Base-by-base conservation (phyloP, 2,888 invertebrate species). In the Chrysomela aeneicollis region DNA sequence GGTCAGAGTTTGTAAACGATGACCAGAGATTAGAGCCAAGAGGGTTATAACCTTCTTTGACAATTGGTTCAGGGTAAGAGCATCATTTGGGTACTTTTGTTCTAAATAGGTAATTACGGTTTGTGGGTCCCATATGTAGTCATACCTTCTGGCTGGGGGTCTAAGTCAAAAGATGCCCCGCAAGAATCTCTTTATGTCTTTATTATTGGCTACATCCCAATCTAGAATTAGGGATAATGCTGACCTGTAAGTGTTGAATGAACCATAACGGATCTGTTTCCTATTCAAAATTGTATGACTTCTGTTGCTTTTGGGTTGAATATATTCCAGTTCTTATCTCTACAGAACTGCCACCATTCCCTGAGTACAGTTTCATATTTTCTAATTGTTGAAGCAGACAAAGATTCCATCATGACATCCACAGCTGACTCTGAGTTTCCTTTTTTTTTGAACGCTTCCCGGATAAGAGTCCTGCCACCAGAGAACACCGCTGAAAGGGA, bases 121-220 rank as follows among this genome's bases (percentile, higher is more conserved):
- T 18, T 49, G 18, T 18, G 49, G 49, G 4, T 49, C 18, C 49
- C 49, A 21, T 15, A 49, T 49, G 49, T 19, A 49, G 21, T 49
- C 18, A 18, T 49, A 49, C 18, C 15, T 21, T 18, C 19, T 49
- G 15, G 12, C 21, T 4, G 10, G 49, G 6, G 49, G 19, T 18
- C 49, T 8, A 15, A 49, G 49, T 18, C 49, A 17, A 10, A 49
- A 18, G 18, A 49, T 49, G 4, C 6, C 18, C 18, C 21, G 15
- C 10, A 18, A 17, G 10, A 49, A 49, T 18, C 17, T 49, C 21
- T 49, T 49, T 18, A 49, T 49, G 18, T 49, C 21, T 21, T 19
- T 12, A 18, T 21, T 49, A 18, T 21, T 18, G 18, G 10, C 49
- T 17, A 49, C 10, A 19, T 49, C 19, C 21, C 19, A 12, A 9